Evolutionary conservation across 1,140 invertebrate genomes (phyloP), one percentile per base, ranked within the genome.

Genomic region (Cherax quadricarinatus): DNA sequence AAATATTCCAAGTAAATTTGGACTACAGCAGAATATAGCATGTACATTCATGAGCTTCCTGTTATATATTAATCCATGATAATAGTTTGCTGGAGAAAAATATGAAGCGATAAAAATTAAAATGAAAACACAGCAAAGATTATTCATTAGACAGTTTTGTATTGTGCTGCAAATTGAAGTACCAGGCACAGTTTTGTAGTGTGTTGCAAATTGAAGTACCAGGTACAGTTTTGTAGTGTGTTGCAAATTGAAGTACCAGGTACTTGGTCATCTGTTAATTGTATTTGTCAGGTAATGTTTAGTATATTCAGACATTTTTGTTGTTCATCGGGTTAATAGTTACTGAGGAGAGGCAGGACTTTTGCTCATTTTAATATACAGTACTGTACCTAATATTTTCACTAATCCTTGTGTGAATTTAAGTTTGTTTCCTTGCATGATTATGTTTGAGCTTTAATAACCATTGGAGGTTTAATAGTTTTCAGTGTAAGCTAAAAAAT

Each of bases 381-480:
- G 5, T 30, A 75, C 70, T 30, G 5, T 75, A 75, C 70, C 24
- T 24, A 75, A 18, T 21, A 21, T 75, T 75, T 30, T 30, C 70
- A 75, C 70, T 75, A 75, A 75, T 75, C 70, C 24, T 30, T 30
- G 3, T 70, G 24, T 75, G 24, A 75, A 75, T 75, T 75, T 75
- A 24, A 75, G 9, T 75, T 30, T 30, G 30, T n/a, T 75, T 75
- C 7, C 70, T 75, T 75, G 70, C 70, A 30, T 75, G 70, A 75
- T 75, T 75, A 75, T 75, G n/a, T 75, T 75, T 30, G 24, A 75
- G 70, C 70, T 75, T 75, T 75, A 75, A 75, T 75, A 75, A 75
- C 70, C n/a, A 75, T 75, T 75, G 70, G 24, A 75, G 24, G 70
- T 75, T 5, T 75, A 41, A 30, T 75, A 75, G 70, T n/a, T 75